phyloP scores from a whole-genome alignment of 30 jellyfish, hydroid and myxozoan genomes.

The Catostylus mosaicus region DNA sequence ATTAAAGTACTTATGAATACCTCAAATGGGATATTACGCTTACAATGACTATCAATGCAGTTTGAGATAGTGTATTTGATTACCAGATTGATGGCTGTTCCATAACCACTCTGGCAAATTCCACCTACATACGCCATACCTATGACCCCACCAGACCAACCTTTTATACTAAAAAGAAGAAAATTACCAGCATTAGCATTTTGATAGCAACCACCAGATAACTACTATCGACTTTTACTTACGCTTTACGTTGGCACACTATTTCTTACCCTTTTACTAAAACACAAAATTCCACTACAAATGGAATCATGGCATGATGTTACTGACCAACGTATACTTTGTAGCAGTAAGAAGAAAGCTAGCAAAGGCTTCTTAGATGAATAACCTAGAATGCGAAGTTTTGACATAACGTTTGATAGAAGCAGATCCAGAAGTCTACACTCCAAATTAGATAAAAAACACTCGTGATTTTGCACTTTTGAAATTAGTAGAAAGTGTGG shows the following conservation, averaged over 20 bases:
- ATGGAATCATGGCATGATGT: background rate
- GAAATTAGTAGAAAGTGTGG: background rate
- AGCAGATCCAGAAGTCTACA: background rate
- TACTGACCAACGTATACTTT: background rate
- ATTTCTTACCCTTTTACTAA: background rate
- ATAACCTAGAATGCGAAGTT: background rate
- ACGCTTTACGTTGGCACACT: background rate
- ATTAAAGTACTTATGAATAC: too few species aligned
- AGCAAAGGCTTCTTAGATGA: background rate
- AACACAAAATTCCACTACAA: background rate
- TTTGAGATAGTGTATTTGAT: background rate
- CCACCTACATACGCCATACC: constrained; percentile 83
- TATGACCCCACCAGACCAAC: constrained; percentile 50
- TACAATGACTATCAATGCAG: too few species aligned
- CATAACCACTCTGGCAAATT: constrained; percentile 53
- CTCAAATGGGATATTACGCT: too few species aligned
- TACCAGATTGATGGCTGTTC: constrained; percentile 37
- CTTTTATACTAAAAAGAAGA: constrained; percentile 21
- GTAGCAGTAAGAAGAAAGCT: background rate
- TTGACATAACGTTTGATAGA: background rate
- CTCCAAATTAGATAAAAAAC: too few species aligned
- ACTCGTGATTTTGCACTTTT: background rate
- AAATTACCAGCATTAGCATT: background rate
- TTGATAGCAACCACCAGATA: background rate
- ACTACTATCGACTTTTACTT: background rate